Evolutionary conservation across 2,888 invertebrate species (phyloP).

Genomic region (Bellardia pandia): DNA sequence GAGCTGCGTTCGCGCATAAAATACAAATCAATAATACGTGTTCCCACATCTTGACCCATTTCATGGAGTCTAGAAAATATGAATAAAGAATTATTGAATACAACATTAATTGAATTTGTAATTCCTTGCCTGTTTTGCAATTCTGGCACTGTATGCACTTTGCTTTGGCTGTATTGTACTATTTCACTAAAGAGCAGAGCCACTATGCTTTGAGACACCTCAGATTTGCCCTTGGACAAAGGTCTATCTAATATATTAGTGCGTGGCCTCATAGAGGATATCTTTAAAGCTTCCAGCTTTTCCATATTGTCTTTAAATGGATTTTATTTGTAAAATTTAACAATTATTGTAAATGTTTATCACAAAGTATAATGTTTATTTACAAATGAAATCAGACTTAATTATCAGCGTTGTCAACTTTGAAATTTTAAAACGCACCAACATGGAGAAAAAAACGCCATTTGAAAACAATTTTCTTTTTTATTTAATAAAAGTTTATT

Average conservation of each 20-base stretch:
- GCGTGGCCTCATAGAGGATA: slow-evolving; percentile 82
- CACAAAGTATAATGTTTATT: not conserved
- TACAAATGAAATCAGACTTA: no score
- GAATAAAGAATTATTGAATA: slow-evolving; percentile 22
- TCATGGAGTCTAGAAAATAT: slow-evolving; percentile 91
- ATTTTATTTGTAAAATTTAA: not conserved
- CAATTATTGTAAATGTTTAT: slow-evolving; percentile 3
- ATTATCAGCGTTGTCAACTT: no score
- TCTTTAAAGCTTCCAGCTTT: slow-evolving; percentile 82
- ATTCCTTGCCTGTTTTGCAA: slow-evolving; percentile 92
- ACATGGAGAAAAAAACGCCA: no score
- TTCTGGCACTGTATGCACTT: slow-evolving; percentile 97
- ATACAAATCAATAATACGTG: slow-evolving; percentile 95
- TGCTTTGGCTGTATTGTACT: slow-evolving; percentile 98
- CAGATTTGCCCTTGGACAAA: slow-evolving; percentile 95
- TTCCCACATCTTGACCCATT: slow-evolving; percentile 97
- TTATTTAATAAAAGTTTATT: no score
- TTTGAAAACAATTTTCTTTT: no score
- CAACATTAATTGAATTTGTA: not conserved
- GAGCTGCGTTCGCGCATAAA: slow-evolving; percentile 96
- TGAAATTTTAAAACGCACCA: no score
- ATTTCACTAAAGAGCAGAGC: slow-evolving; percentile 98
- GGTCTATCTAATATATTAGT: slow-evolving; percentile 93
- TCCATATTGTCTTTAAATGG: slow-evolving; percentile 76
- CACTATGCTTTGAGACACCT: slow-evolving; percentile 96